phyloP scores from a whole-genome alignment of 2,888 invertebrate genomes.

The Augiades crinisus region DNA sequence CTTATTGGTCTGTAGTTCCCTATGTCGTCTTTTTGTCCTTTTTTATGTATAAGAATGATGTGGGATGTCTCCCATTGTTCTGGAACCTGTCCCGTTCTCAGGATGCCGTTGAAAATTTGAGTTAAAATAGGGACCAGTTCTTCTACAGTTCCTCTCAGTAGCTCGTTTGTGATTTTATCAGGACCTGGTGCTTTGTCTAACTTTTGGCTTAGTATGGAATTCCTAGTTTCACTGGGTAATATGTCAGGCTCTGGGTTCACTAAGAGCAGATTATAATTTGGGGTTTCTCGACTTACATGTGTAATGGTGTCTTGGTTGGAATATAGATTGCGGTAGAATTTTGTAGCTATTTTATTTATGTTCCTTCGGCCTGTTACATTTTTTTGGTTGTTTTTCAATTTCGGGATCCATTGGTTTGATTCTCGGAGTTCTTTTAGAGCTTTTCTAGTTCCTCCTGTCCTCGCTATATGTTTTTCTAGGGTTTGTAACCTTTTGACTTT shows the following conservation, averaged over 20 bases:
- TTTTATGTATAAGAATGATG: constrained; percentile 5
- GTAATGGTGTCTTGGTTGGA: background rate
- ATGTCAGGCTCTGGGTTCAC: background rate
- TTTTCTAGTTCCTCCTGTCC: constrained; percentile 34
- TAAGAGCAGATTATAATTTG: background rate
- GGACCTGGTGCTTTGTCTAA: background rate
- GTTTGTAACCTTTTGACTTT: constrained; percentile 24
- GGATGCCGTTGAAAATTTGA: background rate
- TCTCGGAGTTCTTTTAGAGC: constrained; percentile 31
- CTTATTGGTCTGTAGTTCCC: constrained; percentile 22
- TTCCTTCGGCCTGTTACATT: background rate
- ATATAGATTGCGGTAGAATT: background rate
- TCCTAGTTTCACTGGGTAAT: background rate
- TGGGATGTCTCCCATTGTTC: background rate
- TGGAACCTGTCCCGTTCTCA: background rate
- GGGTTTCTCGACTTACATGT: background rate
- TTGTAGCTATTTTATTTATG: background rate
- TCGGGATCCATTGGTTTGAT: constrained; percentile 25
- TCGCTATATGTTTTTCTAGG: constrained; percentile 29
- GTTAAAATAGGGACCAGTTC: background rate
- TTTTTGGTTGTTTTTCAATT: background rate
- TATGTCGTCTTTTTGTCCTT: constrained; percentile 15
- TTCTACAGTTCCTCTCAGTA: background rate
- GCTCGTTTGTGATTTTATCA: constrained; percentile 9
- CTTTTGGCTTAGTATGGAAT: background rate